phyloP scores from a whole-genome alignment of 1,140 invertebrate species.

The Cylas formicarius region DNA sequence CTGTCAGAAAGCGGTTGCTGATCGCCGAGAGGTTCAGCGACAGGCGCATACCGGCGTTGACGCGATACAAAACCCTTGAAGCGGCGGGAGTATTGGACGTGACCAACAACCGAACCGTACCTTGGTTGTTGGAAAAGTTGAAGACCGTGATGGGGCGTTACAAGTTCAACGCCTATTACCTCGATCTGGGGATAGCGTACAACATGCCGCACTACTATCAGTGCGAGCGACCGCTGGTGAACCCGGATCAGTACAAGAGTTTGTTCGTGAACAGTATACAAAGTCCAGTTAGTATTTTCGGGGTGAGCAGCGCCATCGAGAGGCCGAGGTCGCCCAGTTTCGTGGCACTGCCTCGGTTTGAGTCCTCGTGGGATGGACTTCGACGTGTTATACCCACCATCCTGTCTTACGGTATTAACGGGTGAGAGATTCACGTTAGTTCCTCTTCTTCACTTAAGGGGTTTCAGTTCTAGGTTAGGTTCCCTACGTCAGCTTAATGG shows the following conservation, averaged over 20 bases:
- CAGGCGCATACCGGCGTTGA: slow-evolving; percentile 64
- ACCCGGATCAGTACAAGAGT: slow-evolving; percentile 75
- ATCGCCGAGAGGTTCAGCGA: slow-evolving; percentile 66
- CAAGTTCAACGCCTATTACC: slow-evolving; percentile 80
- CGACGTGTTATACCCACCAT: slow-evolving; percentile 77
- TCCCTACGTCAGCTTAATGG: too few species aligned
- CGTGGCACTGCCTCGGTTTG: slow-evolving; percentile 76
- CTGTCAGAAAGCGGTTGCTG: slow-evolving; percentile 61
- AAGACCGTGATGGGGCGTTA: slow-evolving; percentile 62
- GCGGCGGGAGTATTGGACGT: slow-evolving; percentile 78
- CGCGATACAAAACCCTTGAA: slow-evolving; percentile 62
- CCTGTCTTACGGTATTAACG: slow-evolving; percentile 70
- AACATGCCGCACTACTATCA: slow-evolving; percentile 82
- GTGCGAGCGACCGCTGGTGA: slow-evolving; percentile 61
- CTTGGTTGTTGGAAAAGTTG: slow-evolving; percentile 74
- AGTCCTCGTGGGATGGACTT: slow-evolving; percentile 85
- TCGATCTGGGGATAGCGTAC: slow-evolving; percentile 82
- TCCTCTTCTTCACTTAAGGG: too few species aligned
- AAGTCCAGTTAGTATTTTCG: slow-evolving; percentile 61
- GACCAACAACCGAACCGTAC: slow-evolving; percentile 68
- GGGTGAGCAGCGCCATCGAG: slow-evolving; percentile 72
- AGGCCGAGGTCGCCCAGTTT: slow-evolving; percentile 79
- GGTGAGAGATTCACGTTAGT: too few species aligned
- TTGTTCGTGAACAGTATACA: slow-evolving; percentile 61
- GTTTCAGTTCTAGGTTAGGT: too few species aligned